Conservation (phyloP, 2,113 vertebrate genomes). For the Pandion haliaetus region DNA sequence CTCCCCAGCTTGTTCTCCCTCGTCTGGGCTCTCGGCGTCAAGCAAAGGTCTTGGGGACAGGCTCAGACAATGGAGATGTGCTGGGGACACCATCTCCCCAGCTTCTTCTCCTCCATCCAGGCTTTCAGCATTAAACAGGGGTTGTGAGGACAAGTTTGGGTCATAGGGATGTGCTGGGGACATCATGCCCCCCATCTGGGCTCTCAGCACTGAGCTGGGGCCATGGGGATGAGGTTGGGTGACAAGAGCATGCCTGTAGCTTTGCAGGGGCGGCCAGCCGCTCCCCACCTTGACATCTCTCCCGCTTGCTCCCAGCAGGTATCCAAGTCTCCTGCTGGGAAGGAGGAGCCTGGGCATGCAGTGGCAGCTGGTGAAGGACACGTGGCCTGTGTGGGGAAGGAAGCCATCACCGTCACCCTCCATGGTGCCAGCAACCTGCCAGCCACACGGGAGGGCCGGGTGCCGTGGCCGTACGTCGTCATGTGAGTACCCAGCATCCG, state of each 20-base stretch:
- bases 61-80: accelerated
- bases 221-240: neutral
- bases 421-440: conserved; percentile 66
- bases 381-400: conserved; percentile 51
- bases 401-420: conserved; percentile 51
- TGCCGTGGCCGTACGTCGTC: conserved; percentile 21
- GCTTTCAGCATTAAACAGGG: neutral
- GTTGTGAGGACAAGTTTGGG: neutral
- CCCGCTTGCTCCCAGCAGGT: conserved; percentile 8
- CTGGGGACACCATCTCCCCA: neutral
- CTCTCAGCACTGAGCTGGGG: neutral
- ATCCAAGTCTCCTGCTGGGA: neutral
- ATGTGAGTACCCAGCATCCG: conserved; percentile 30
- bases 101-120: neutral
- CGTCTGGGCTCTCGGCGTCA: neutral
- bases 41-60: neutral
- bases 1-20: neutral
- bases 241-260: neutral
- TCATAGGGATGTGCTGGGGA: neutral
- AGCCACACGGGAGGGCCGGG: neutral
- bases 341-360: neutral
- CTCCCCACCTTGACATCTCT: neutral
- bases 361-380: neutral
- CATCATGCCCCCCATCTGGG: accelerated
- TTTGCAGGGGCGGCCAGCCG: neutral